Conservation (phyloP, 2,888 invertebrate genomes). For the Icerya purchasi region DNA sequence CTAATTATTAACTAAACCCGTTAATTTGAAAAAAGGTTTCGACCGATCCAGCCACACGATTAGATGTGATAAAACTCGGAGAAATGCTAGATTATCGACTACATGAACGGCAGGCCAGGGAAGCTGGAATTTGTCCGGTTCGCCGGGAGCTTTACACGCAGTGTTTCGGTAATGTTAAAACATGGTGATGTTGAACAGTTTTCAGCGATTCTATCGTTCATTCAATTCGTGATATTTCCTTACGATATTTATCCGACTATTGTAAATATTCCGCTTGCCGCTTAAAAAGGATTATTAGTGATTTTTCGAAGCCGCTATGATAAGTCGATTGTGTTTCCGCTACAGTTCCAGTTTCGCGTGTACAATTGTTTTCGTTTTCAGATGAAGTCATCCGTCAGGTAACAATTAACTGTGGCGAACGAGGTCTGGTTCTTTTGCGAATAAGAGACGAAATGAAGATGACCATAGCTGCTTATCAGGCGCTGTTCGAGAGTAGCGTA, state of each 20-base stretch:
- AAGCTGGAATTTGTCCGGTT: conserved; percentile 89
- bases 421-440: conserved; percentile 74
- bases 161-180: conserved; percentile 61
- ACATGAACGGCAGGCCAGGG: conserved; percentile 78
- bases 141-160: conserved; percentile 84
- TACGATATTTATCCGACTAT: too few relatives aligned
- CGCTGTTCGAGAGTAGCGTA: conserved; percentile 88
- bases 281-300: too few relatives aligned
- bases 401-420: conserved; percentile 88
- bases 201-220: too few relatives aligned
- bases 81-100: conserved; percentile 81
- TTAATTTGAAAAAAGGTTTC: conserved; percentile 44
- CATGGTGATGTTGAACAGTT: too few relatives aligned
- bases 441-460: conserved; percentile 89
- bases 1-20: too few relatives aligned
- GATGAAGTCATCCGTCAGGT: conserved; percentile 66
- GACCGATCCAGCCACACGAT: conserved; percentile 81
- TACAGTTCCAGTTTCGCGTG: too few relatives aligned
- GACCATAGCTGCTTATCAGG: conserved; percentile 91
- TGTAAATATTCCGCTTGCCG: too few relatives aligned
- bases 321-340: too few relatives aligned
- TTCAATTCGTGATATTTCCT: too few relatives aligned
- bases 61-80: conserved; percentile 89
- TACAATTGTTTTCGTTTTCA: background rate
- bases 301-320: too few relatives aligned